These are phyloP conservation scores for Pyrrhia umbra DNA, from an alignment of 2,888 invertebrate species.

Conservation along the genomic window DNA sequence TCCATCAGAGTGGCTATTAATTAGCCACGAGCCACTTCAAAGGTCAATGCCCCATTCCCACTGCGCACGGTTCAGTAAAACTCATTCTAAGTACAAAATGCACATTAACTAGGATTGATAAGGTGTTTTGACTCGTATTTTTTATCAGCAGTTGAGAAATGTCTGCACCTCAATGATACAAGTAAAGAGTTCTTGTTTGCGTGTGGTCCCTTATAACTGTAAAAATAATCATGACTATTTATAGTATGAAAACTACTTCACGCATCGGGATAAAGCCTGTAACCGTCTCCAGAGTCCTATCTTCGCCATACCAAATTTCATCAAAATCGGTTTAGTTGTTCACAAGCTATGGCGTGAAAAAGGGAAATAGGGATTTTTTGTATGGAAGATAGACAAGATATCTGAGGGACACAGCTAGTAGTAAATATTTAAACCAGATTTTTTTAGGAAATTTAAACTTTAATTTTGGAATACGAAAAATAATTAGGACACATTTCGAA, in stretches of 20 bases:
- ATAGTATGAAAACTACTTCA: constrained; percentile 18
- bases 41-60: not conserved
- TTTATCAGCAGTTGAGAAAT: constrained; percentile 56
- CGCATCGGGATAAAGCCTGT: too few relatives aligned
- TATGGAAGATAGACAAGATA: too few relatives aligned
- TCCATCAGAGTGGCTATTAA: not conserved
- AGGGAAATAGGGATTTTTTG: too few relatives aligned
- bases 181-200: constrained; percentile 34
- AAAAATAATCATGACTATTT: constrained; percentile 14
- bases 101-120: constrained; percentile 52
- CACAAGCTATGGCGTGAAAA: too few relatives aligned
- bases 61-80: constrained; percentile 18
- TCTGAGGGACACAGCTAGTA: too few relatives aligned
- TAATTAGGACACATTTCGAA: too few relatives aligned
- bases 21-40: not conserved
- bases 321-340: too few relatives aligned
- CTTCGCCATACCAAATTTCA: too few relatives aligned
- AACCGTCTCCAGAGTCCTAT: too few relatives aligned
- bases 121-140: constrained; percentile 59
- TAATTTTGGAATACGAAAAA: too few relatives aligned
- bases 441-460: too few relatives aligned
- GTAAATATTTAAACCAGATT: too few relatives aligned
- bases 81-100: constrained; percentile 45
- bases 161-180: constrained; percentile 47
- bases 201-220: constrained; percentile 42